phyloP scores from a whole-genome alignment of 2,888 invertebrate genomes.

The Apotomis turbidana region DNA sequence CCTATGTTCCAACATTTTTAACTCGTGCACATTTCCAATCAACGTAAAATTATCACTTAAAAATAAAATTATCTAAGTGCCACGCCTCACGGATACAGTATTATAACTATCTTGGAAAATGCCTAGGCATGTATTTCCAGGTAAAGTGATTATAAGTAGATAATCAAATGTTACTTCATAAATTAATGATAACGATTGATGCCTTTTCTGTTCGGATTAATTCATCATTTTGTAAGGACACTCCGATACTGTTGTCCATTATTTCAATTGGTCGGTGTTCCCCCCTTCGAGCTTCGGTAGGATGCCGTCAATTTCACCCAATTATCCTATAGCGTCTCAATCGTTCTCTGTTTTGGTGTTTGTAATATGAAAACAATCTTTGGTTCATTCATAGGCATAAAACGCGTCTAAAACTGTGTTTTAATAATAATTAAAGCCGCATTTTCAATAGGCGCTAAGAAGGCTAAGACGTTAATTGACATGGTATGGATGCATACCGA shows the following conservation, averaged over 20 bases:
- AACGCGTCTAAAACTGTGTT: background rate
- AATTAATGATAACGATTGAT: background rate
- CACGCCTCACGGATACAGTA: too few relatives aligned
- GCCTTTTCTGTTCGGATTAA: constrained; percentile 23
- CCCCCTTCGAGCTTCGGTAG: constrained; percentile 24
- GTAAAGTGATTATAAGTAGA: constrained; percentile 16
- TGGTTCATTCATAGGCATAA: background rate
- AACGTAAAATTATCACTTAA: too few relatives aligned
- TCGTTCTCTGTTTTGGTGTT: constrained; percentile 14
- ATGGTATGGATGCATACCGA: too few relatives aligned
- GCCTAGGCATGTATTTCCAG: constrained; percentile 11
- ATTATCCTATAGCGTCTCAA: constrained; percentile 21
- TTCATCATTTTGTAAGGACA: constrained; percentile 21
- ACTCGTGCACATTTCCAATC: too few relatives aligned
- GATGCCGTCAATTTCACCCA: constrained; percentile 35
- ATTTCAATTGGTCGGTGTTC: constrained; percentile 12
- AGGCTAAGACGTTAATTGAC: too few relatives aligned
- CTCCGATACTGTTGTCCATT: constrained; percentile 4
- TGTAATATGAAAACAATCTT: background rate
- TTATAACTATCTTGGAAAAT: background rate
- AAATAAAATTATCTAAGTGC: too few relatives aligned
- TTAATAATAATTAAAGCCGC: too few relatives aligned
- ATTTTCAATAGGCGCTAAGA: too few relatives aligned
- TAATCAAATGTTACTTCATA: constrained; percentile 10
- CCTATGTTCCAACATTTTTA: too few relatives aligned